Base-by-base conservation (phyloP, 2,888 invertebrate species). In the Priocnemis perturbator region DNA sequence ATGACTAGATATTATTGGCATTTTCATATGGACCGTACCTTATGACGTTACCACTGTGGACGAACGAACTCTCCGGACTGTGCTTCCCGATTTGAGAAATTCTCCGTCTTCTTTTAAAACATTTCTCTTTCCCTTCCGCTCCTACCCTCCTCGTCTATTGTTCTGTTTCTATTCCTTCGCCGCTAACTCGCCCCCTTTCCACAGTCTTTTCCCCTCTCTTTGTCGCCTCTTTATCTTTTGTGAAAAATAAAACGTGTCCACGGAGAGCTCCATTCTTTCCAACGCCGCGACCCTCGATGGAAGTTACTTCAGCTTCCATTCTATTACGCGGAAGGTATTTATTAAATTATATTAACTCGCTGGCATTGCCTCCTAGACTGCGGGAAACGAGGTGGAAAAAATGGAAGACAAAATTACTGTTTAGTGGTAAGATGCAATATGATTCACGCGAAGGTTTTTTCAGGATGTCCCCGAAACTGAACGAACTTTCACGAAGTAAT, bases 261-360 rank as follows among this genome's bases (percentile, higher is more conserved):
- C 26, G 59, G 55, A 37, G 52, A 26, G 17, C 53, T 55, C 64
- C 53, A 61, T 66, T 64, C 59, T 52, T 37, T 3, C n/a, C 60
- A 9, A 65, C 50, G 69, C 60, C 69, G 61, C 66, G 69, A 61
- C 19, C 45, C 63, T 58, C 55, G 50, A 26, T 9, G 59, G 60
- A 74, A 56, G 60, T 60, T 65, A 57, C 65, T 64, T 64, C 50
- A 63, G 60, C 75, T 72, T 69, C 69, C 60, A 67, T 72, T 76
- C 67, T 64, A 73, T 76, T 73, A 68, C 55, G 60, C 57, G 58
- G 66, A 75, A 68, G 67, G 69, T 75, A 72, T 67, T 74, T 69
- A 67, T 50, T 73, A 68, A 76, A 76, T 75, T 75, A 76, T 58
- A 64, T 76, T 75, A 70, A 73, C 61, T 17, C 17, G 17, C 14